These are phyloP conservation scores for Baccha elongata DNA, from an alignment of 2,888 invertebrate genomes.

Conservation along the genomic window DNA sequence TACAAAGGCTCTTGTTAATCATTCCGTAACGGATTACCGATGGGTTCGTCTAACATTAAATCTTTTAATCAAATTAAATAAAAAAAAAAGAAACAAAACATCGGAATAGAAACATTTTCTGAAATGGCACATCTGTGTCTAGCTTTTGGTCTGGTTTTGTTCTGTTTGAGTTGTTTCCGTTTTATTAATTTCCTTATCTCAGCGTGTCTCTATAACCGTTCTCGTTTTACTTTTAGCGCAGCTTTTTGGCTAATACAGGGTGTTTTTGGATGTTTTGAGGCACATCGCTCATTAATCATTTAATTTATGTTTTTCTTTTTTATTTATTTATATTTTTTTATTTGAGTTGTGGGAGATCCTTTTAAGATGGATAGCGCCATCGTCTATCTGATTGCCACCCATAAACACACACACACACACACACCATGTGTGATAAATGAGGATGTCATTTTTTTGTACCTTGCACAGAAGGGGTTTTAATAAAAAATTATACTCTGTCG, in stretches of 20 bases:
- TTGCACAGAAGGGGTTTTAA: conserved; percentile 29
- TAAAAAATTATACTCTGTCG: conserved; percentile 46
- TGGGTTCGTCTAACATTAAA: conserved; percentile 44
- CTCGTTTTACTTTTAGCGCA: conserved; percentile 8
- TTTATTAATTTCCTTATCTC: conserved; percentile 6
- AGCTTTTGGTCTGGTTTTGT: neutral
- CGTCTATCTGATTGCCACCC: conserved; percentile 51
- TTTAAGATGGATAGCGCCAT: conserved; percentile 42
- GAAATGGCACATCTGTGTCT: conserved; percentile 15
- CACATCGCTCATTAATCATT: conserved; percentile 60
- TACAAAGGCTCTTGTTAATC: conserved; percentile 59
- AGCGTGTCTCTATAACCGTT: conserved; percentile 16
- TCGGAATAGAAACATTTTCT: neutral
- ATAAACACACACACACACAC: conserved; percentile 10
- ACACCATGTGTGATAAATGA: neutral
- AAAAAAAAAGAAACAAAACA: neutral
- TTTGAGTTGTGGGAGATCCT: conserved; percentile 12
- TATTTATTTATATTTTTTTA: conserved; percentile 20
- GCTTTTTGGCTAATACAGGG: neutral
- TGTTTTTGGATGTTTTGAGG: neutral
- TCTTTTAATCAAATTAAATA: conserved; percentile 63
- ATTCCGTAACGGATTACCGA: conserved; percentile 55
- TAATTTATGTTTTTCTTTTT: conserved; percentile 39
- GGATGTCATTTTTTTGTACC: conserved; percentile 2
- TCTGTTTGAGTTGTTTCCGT: neutral